Evolutionary conservation across 2,888 invertebrate species (phyloP), one percentile per base, ranked within the genome.

Genomic region (Napeogenes inachia): DNA sequence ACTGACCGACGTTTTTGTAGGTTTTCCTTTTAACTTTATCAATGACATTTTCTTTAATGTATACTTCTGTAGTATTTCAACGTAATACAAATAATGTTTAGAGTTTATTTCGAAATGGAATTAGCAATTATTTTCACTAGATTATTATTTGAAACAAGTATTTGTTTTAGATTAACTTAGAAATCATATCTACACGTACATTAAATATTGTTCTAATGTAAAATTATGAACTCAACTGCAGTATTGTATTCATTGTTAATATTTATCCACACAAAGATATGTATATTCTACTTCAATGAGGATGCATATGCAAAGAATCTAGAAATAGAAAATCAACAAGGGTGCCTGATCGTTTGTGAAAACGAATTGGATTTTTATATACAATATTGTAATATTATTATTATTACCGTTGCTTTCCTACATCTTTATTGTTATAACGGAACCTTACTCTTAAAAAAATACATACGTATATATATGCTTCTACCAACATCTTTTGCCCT

Each of bases 1-100:
- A 59, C 61, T 61, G 64, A 64, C 60, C 61, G 61, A 67, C 61
- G 56, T 67, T 60, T 59, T 57, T 56, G 45, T 13, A 3, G 30
- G 30, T 56, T 38, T 59, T 45, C 53, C 10, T 38, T 55, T 59
- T 61, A 30, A 47, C 42, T 63, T 47, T 6, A 47, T 21, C 21
- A 46, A 30, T 58, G 54, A 60, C 30, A 56, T 56, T 60, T 64
- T 61, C 53, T 35, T 56, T 32, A 56, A 30, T 30, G 50, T 21
- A 50, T 4, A 50, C 30, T 50, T 30, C 10, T 21, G 10, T 50
- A 3, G 30, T 50, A 50, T 50, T 50, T 50, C 30, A 50, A 30
- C n/a, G n/a, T 47, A 47, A 6, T 50, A 13, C 12, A 42, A 42
- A 42, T 42, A 10, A 46, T 46, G 46, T 46, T 46, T n/a, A 46